Evolutionary conservation across 1,140 invertebrate species (phyloP).

Genomic region (Drosophila erecta): DNA sequence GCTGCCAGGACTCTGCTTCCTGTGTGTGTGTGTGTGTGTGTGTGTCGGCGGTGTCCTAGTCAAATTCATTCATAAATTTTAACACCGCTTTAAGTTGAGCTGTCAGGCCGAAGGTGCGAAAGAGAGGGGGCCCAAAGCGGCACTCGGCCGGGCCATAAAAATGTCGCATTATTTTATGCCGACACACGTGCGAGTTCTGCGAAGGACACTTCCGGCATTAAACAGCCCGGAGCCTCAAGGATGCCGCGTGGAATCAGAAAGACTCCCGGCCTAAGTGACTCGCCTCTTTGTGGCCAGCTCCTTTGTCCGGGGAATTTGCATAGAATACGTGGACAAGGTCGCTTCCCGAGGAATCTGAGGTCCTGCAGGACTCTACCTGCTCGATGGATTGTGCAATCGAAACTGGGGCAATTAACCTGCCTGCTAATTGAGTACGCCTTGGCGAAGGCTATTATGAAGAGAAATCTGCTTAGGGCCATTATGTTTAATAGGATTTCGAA

Average conservation of each 20-base stretch:
- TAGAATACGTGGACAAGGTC: conserved; percentile 13
- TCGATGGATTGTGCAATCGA: conserved; percentile 31
- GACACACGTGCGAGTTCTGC: conserved; percentile 56
- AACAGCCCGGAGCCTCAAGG: conserved; percentile 48
- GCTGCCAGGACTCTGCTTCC: conserved; percentile 30
- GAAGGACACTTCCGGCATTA: conserved; percentile 76
- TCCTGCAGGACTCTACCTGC: conserved; percentile 12
- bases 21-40: neutral
- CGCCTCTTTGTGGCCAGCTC: conserved; percentile 45
- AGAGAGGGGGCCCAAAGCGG: conserved; percentile 11
- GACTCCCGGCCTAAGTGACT: conserved; percentile 49
- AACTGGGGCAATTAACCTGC: conserved; percentile 40
- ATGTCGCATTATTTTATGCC: conserved; percentile 75
- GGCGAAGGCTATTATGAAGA: conserved; percentile 15
- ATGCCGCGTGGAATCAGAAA: conserved; percentile 22
- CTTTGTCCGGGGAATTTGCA: conserved; percentile 41
- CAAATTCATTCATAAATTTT: conserved; percentile 77
- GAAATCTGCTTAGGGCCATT: conserved; percentile 1
- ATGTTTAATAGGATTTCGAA: conserved; percentile 5
- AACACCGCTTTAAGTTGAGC: conserved; percentile 69
- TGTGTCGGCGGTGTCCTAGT: conserved; percentile 26
- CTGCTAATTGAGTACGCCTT: conserved; percentile 29
- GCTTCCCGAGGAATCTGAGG: conserved; percentile 1
- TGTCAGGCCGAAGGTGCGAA: conserved; percentile 22
- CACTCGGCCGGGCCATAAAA: conserved; percentile 74